Evolutionary conservation across 1,140 invertebrate genomes (phyloP), one percentile per base, ranked within the genome.

Genomic region (Glomeris maerens): DNA sequence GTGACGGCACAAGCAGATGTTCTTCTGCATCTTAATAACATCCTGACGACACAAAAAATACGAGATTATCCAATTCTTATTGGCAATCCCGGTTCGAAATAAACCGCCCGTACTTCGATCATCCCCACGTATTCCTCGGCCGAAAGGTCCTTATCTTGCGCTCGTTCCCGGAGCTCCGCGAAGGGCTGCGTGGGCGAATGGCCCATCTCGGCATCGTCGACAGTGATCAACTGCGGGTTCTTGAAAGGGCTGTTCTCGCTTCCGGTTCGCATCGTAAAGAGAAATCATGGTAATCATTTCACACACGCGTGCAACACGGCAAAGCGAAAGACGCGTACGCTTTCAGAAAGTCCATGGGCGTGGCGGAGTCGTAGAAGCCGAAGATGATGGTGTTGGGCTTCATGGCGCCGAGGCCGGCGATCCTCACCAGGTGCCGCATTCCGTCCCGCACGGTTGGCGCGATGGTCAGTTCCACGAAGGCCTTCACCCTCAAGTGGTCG

Each of bases 361-460:
- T 57, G 52, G 82, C 74, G 17, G 79, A 73, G 58, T 92, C 88
- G 45, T 90, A 81, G 69, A 97, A 98, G 3, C 92, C 78, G 27
- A 78, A 59, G 29, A 76, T 68, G 47, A 98, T 85, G 0, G 94
- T 98, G 64, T 98, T 98, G 0, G 93, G 93, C 66, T 98, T 96
- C 93, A 98, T 98, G 4, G 94, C 95, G 2, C 95, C 95, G 58
- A 98, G 78, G 7, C 95, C 95, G 14, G 89, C 84, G 39, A 98
- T 69, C 26, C 93, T 74, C 22, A 93, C 80, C 40, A 98, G 72
- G 66, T 99, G 94, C 52, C 89, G 84, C 3, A 96, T 74, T 21
- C 95, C 95, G 58, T 89, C 81, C 10, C 90, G 74, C 0, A 98
- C 79, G 7, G 77, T 79, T 42, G 75, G 72, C 0, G 91, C 83